Evolutionary conservation across 2,113 vertebrate species (phyloP).

Genomic region (Protobothrops mucrosquamatus): DNA sequence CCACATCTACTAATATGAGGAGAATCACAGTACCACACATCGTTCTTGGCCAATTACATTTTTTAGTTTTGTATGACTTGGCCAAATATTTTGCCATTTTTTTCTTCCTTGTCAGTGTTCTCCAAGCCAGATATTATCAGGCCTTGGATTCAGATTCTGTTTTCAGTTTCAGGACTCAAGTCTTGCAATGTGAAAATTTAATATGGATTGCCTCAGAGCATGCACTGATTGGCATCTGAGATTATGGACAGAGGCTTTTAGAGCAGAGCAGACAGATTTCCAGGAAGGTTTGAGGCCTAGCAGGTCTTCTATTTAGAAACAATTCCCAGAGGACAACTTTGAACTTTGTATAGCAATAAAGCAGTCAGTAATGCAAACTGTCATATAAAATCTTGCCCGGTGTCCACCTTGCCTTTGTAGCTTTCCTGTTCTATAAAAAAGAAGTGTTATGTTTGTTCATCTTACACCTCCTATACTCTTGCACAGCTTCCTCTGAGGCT

Average conservation of each 20-base stretch:
- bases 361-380: constrained; percentile 4
- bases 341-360: constrained; percentile 14
- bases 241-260: not conserved
- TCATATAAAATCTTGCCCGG: not conserved
- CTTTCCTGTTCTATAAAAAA: constrained; percentile 61
- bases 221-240: not conserved
- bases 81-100: constrained; percentile 23
- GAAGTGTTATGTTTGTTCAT: constrained; percentile 65
- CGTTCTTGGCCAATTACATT: not conserved
- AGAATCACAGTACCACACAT: not conserved
- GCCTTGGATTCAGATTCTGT: not conserved
- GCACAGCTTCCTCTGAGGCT: constrained; percentile 63
- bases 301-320: not conserved
- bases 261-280: not conserved
- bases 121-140: not conserved
- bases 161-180: not conserved
- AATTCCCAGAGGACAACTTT: not conserved
- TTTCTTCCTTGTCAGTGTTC: constrained; percentile 14
- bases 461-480: constrained; percentile 48
- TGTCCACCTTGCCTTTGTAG: constrained; percentile 39
- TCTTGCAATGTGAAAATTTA: not conserved
- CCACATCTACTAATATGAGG: not conserved
- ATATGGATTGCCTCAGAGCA: not conserved
- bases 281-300: constrained; percentile 16
- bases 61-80: constrained; percentile 34